Conservation (phyloP, 1,140 invertebrate genomes). For the Lepeophtheirus salmonis region DNA sequence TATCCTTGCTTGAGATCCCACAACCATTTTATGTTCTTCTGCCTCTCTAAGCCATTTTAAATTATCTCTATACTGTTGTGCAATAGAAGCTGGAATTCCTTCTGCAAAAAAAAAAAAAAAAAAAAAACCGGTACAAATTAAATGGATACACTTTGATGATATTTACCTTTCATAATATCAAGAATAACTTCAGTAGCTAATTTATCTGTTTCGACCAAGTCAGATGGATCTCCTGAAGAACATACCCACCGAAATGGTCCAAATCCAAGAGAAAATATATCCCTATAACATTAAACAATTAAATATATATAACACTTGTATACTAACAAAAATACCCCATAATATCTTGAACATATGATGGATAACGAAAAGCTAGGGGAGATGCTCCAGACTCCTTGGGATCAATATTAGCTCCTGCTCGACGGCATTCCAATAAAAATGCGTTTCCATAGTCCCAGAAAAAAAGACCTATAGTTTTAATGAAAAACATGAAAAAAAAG, state of each 20-base stretch:
- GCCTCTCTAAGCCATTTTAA: constrained; percentile 42
- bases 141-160: too few relatives aligned
- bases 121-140: not conserved
- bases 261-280: constrained; percentile 49
- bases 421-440: constrained; percentile 42
- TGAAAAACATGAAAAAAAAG: not conserved
- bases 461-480: constrained; percentile 34
- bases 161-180: constrained; percentile 27
- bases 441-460: constrained; percentile 55
- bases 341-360: constrained; percentile 48
- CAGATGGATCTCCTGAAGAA: constrained; percentile 35
- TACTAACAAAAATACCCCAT: constrained; percentile 40
- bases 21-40: constrained; percentile 38
- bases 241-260: constrained; percentile 54
- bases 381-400: not conserved
- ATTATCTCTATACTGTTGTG: constrained; percentile 34
- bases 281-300: constrained; percentile 28
- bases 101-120: constrained; percentile 13
- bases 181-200: constrained; percentile 36
- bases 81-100: constrained; percentile 20
- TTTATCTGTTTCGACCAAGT: constrained; percentile 39
- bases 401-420: constrained; percentile 37
- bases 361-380: constrained; percentile 30
- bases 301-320: too few relatives aligned
- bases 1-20: constrained; percentile 43